These are phyloP conservation scores for Oligia strigilis DNA, from an alignment of 2,888 invertebrate genomes.

Conservation along the genomic window DNA sequence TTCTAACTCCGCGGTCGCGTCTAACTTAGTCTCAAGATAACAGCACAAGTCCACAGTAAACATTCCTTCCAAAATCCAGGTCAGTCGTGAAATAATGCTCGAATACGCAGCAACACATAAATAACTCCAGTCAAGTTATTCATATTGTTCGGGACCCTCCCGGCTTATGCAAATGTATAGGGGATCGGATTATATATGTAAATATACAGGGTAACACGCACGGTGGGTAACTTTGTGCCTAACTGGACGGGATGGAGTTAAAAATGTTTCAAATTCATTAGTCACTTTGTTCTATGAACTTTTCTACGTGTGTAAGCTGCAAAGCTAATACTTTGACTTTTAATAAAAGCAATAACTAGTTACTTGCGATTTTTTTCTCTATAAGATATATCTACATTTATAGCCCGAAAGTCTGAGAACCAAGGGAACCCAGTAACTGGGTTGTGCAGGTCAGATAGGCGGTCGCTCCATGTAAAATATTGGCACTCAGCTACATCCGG, in stretches of 20 bases:
- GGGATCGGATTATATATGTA: conserved; percentile 55
- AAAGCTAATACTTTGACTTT: neutral
- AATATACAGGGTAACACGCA: conserved; percentile 45
- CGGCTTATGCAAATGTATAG: conserved; percentile 59
- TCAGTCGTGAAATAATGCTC: conserved; percentile 55
- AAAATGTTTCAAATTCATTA: conserved; percentile 25
- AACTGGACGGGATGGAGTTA: conserved; percentile 23
- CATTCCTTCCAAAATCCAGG: conserved; percentile 56
- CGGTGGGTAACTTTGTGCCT: conserved; percentile 2
- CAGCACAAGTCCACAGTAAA: conserved; percentile 41
- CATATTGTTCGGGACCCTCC: conserved; percentile 55
- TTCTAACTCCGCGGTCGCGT: neutral
- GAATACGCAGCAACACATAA: conserved; percentile 53
- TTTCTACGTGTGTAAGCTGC: neutral
- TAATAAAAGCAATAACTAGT: no score
- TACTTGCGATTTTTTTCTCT: neutral
- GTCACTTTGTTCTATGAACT: neutral
- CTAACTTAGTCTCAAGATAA: conserved; percentile 36
- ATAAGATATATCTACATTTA: neutral
- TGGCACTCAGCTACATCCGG: no score
- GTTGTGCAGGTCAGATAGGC: no score
- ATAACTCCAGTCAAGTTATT: conserved; percentile 62
- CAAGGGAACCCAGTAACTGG: no score
- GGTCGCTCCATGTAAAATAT: no score
- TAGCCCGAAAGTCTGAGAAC: no score